These are phyloP conservation scores for Rotaria socialis DNA, from an alignment of 2,888 invertebrate genomes.

Conservation along the genomic window DNA sequence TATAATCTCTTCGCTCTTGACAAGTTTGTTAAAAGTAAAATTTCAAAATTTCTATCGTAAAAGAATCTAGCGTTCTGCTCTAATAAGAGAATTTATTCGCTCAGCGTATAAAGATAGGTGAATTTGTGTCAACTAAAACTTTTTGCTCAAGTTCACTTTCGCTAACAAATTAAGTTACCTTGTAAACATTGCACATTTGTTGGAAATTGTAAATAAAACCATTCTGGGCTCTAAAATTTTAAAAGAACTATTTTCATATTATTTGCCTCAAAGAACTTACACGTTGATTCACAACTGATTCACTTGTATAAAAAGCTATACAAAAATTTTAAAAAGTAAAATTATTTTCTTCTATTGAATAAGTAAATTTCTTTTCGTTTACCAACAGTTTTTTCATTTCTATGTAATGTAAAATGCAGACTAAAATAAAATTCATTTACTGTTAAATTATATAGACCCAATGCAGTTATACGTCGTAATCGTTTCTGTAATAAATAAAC, in stretches of 20 bases:
- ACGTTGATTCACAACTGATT: background rate
- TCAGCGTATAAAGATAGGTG: no score
- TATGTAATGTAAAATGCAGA: slow-evolving; percentile 23
- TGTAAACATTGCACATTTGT: background rate
- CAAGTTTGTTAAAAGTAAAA: no score
- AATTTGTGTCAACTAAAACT: no score
- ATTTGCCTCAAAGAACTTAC: background rate
- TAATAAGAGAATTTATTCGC: no score
- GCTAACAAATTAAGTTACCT: background rate
- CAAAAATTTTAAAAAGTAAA: background rate
- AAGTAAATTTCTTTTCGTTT: background rate
- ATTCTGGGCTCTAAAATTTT: slow-evolving; percentile 6
- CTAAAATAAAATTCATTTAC: slow-evolving; percentile 22
- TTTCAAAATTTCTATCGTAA: no score
- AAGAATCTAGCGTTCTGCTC: no score
- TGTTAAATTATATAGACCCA: background rate
- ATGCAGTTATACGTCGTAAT: background rate
- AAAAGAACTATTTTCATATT: background rate
- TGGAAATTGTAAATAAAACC: slow-evolving; percentile 24
- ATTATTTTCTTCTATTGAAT: background rate
- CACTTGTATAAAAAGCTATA: slow-evolving; percentile 35
- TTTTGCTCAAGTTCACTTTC: no score
- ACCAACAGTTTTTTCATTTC: slow-evolving; percentile 19
- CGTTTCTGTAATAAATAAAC: slow-evolving; percentile 21
- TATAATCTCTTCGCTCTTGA: no score